phyloP scores from a whole-genome alignment of 1,140 invertebrate genomes.

The Capitella teleta region DNA sequence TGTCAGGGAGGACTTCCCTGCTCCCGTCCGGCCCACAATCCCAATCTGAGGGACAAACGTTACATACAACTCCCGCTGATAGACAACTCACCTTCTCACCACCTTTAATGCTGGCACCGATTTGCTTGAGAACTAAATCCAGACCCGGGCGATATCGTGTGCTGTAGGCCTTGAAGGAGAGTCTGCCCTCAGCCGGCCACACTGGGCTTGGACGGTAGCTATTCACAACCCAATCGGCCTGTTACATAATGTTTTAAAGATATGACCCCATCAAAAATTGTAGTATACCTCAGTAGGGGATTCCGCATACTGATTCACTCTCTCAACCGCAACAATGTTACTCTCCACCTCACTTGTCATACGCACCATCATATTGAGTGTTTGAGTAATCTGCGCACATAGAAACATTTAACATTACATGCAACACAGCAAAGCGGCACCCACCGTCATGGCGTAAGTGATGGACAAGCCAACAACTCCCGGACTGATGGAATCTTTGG shows the following conservation, averaged over 20 bases:
- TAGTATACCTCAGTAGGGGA: constrained; percentile 53
- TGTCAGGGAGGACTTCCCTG: constrained; percentile 48
- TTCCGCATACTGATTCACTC: constrained; percentile 91
- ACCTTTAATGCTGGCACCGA: constrained; percentile 54
- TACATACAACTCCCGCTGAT: no score
- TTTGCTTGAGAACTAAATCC: constrained; percentile 64
- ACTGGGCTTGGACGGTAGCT: constrained; percentile 26
- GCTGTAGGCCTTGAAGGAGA: constrained; percentile 60
- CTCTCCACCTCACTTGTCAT: constrained; percentile 96
- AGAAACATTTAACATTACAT: background rate
- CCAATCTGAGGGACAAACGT: constrained; percentile 29
- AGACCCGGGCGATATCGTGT: constrained; percentile 68
- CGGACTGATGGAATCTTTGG: constrained; percentile 32
- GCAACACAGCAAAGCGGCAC: constrained; percentile 4
- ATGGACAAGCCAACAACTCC: constrained; percentile 45
- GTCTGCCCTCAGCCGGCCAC: constrained; percentile 63
- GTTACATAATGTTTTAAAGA: no score
- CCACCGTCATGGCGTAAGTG: constrained; percentile 48
- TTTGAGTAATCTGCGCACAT: constrained; percentile 62
- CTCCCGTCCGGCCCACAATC: constrained; percentile 27
- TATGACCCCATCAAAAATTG: no score
- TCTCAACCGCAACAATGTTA: constrained; percentile 93
- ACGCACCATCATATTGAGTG: constrained; percentile 87
- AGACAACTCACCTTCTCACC: constrained; percentile 14
- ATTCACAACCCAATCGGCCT: constrained; percentile 7